phyloP scores from a whole-genome alignment of 2,113 vertebrate species.

The Corythornis cristatus region DNA sequence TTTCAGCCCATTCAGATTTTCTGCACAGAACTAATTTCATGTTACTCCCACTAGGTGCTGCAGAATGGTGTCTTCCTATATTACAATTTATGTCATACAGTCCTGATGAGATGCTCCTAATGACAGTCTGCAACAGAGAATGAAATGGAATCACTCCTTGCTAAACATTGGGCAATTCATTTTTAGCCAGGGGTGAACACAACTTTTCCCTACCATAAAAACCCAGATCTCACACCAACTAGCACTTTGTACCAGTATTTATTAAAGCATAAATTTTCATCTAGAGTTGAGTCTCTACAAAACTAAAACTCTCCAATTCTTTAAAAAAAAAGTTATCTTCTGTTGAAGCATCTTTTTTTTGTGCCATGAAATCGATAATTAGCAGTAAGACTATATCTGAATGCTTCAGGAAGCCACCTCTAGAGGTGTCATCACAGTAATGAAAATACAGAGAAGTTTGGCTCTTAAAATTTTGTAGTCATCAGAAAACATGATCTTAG shows the following conservation, averaged over 20 bases:
- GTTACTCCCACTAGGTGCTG: not conserved
- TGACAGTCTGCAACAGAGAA: not conserved
- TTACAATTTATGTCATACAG: not conserved
- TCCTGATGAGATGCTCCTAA: not conserved
- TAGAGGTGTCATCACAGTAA: not conserved
- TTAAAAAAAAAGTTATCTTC: not conserved
- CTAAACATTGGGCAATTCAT: not conserved
- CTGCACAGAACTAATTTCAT: not conserved
- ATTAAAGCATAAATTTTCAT: not conserved
- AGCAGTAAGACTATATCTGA: not conserved
- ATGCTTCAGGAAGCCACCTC: not conserved
- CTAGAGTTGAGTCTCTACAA: not conserved
- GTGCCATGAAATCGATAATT: not conserved
- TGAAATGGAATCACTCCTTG: not conserved
- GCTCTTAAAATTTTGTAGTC: not conserved
- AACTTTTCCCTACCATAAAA: not conserved
- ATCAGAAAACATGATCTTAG: not conserved
- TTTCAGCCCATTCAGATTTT: not conserved
- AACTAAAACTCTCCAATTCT: not conserved
- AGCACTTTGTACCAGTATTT: not conserved
- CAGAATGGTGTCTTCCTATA: not conserved
- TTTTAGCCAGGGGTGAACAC: not conserved
- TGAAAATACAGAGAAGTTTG: not conserved
- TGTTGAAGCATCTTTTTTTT: not conserved
- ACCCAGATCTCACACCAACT: not conserved